Evolutionary conservation across 1,140 invertebrate species (phyloP), one percentile per base, ranked within the genome.

Genomic region (Aphaenogaster rudis): DNA sequence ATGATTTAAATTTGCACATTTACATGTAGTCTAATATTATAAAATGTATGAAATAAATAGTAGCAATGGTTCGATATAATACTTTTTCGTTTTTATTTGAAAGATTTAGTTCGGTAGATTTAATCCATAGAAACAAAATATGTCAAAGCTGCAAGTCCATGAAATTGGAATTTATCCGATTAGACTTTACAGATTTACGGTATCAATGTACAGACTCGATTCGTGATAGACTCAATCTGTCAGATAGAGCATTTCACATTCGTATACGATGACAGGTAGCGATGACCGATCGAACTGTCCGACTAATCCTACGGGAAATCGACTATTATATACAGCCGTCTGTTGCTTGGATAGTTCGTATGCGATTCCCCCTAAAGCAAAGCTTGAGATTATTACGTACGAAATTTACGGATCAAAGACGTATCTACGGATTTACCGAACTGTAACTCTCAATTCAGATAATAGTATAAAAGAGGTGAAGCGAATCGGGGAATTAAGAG

Each of bases 81-180:
- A 66, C 11, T 61, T n/a, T 71, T n/a, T 52, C 3, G 21, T 39
- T 69, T 54, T 81, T 13, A 8, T 28, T 28, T 2, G 33, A 57
- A 39, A 57, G 13, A 45, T 69, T 52, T 71, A 48, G 0, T 15
- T n/a, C 4, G 13, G 3, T n/a, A n/a, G 0, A 59, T 74, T 59
- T 59, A 61, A 74, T 74, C 4, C 13, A 21, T 13, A 8, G 9
- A 48, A 59, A 48, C 7, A 15, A 48, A 36, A 61, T 45, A 45
- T 39, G 52, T 82, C 80, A 61, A 82, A 36, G 17, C 36, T 42
- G 13, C 33, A 48, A 36, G 28, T 61, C 17, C 42, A 48, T 74
- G 54, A 74, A 61, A 84, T 76, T 74, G 42, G 9, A 50, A 74
- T 72, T 61, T 82, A 82, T 82, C 67, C 67, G 80, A 82, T 84